A percentile compares a stretch with the other conserved stretches of the same genome.
Evolutionary conservation across 2,113 vertebrate species (phyloP).

Genomic region (Xiphophorus couchianus): DNA sequence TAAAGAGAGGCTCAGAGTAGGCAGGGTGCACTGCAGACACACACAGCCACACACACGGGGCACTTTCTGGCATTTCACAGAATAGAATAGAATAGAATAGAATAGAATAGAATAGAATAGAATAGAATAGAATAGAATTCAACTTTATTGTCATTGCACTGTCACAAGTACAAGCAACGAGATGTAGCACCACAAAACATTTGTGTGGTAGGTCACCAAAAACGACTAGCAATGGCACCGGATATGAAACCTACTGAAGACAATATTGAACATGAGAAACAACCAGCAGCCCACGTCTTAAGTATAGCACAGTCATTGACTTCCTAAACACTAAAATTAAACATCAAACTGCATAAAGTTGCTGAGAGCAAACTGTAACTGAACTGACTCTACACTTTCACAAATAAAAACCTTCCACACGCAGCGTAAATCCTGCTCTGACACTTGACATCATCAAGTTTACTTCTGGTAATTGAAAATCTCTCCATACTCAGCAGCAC

Average conservation of each 20-base stretch:
- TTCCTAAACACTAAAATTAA: background rate
- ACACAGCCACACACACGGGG: background rate
- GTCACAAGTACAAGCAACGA: too few species aligned
- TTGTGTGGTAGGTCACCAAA: too few species aligned
- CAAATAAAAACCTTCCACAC: background rate
- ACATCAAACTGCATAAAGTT: background rate
- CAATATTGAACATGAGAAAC: background rate
- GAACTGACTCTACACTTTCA: background rate
- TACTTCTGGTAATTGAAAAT: constrained; percentile 67
- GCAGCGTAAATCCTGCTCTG: constrained; percentile 53
- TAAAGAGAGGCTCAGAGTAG: constrained; percentile 60
- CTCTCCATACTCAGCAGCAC: constrained; percentile 45
- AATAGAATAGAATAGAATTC: too few species aligned
- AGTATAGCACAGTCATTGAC: background rate
- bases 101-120: too few species aligned
- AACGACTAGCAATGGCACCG: too few species aligned
- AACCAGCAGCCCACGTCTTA: background rate
- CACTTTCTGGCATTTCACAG: background rate
- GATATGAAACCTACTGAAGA: too few species aligned
- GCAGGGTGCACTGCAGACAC: background rate
- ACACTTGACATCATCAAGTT: constrained; percentile 66
- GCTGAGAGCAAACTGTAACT: background rate
- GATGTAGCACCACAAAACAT: too few species aligned
- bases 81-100: too few species aligned
- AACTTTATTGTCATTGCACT: too few species aligned